Evolutionary conservation across 2,888 invertebrate species (phyloP).

Genomic region (Cacoxenus indagator): DNA sequence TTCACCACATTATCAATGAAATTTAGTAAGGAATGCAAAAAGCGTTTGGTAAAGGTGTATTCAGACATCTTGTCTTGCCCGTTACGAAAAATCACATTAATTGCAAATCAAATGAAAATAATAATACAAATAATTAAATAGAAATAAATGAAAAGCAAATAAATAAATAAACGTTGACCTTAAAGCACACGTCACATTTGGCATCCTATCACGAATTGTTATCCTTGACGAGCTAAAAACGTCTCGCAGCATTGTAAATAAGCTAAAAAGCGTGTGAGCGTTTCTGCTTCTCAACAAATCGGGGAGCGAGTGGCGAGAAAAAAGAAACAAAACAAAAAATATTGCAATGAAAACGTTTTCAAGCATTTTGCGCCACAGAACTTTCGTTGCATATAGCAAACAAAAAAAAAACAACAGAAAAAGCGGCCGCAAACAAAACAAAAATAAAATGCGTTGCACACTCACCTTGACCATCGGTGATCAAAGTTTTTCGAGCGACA

Average conservation of each 20-base stretch:
- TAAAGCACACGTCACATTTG: constrained; percentile 42
- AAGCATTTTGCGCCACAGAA: not conserved
- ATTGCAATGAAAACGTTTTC: not conserved
- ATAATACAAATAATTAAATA: constrained; percentile 2
- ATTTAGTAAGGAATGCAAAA: too few species aligned
- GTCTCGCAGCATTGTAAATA: constrained; percentile 43
- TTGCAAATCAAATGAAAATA: not conserved
- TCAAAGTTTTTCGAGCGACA: constrained; percentile 2
- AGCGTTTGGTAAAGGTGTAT: too few species aligned
- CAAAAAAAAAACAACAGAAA: not conserved
- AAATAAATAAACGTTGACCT: constrained; percentile 33
- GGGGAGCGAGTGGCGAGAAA: constrained; percentile 2
- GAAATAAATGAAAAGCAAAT: not conserved
- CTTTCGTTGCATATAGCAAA: constrained; percentile 13
- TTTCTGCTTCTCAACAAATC: too few species aligned
- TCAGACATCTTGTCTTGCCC: too few species aligned
- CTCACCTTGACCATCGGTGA: constrained; percentile 24
- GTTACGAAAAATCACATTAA: too few species aligned
- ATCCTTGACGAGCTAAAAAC: constrained; percentile 59
- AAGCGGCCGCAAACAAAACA: not conserved
- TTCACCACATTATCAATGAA: too few species aligned
- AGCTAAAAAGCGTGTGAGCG: constrained; percentile 1
- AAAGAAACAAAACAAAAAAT: constrained; percentile 9
- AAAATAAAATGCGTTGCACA: not conserved
- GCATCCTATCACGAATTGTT: constrained; percentile 44